Evolutionary conservation across 2,113 vertebrate genomes (phyloP), one percentile per base, ranked within the genome.

Genomic region (Gymnarchus niloticus): DNA sequence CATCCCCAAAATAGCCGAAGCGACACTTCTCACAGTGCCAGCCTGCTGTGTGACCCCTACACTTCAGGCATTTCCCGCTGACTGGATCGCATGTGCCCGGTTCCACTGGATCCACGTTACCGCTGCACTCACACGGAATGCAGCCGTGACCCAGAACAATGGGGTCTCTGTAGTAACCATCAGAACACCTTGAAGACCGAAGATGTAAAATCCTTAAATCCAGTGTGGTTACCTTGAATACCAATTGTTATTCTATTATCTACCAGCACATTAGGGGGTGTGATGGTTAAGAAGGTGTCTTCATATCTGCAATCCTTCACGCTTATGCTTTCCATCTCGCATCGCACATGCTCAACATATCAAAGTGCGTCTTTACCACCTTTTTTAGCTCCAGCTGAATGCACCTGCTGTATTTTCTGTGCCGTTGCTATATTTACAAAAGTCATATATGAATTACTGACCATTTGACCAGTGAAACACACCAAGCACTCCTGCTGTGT

Each of bases 111-210:
- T 98, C 88, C 54, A 96, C 93, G 0, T 99, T 99, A 37, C 94
- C 94, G 0, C 93, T 95, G 89, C 98, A 99, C 87, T 97, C 91
- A 59, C 98, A 99, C 8, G 88, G 93, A 46, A 91, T 23, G 44
- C 98, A 99, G 0, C 89, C 87, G 1, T 94, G 93, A 3, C 96
- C 98, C 1, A 93, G 92, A 0, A 93, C 86, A 0, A 93, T 90
- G 17, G 98, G 98, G 92, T 97, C 94, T 82, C 98, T 97, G 54
- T 96, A 93, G 93, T 96, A 98, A 90, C 98, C 97, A 33, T 95
- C 93, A 84, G 95, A 94, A 88, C 98, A 99, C 93, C 98, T 99
- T 89, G 10, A 91, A 25, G 69, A n/a, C 46, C 82, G 57, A 17
- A 46, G 54, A 3, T 12, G n/a, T n/a, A 23, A 44, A 83, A 44